Conservation (phyloP, 2,797 vertebrate genomes). For the Psittacula derbiana region DNA sequence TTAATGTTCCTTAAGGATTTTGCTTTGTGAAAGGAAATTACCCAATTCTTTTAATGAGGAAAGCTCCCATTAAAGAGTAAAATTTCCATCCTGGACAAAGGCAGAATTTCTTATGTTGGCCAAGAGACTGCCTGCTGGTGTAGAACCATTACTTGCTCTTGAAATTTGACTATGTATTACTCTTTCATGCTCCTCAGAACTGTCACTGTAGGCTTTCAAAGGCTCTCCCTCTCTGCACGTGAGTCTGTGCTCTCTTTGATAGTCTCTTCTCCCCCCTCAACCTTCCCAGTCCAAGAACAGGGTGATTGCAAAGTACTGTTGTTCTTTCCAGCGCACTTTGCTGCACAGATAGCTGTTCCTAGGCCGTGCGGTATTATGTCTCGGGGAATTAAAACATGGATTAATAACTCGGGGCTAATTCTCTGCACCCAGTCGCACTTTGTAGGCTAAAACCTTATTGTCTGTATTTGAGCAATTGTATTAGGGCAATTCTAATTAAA, state of each 20-base stretch:
- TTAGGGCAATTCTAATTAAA: neutral
- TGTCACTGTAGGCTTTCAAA: neutral
- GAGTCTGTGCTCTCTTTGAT: neutral
- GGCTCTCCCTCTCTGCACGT: neutral
- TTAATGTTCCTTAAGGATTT: neutral
- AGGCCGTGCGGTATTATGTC: neutral
- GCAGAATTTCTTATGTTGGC: neutral
- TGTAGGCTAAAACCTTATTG: neutral
- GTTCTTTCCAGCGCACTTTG: neutral
- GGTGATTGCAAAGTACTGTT: neutral
- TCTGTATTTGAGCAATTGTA: neutral
- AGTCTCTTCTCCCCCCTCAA: neutral
- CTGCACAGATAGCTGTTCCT: neutral
- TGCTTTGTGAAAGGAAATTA: neutral
- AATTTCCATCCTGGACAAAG: neutral
- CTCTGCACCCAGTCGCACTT: neutral
- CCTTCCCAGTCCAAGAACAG: neutral
- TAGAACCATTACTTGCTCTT: neutral
- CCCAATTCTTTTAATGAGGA: neutral
- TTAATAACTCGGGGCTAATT: neutral
- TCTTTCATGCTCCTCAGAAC: neutral
- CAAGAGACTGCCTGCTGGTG: neutral
- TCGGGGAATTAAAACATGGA: neutral
- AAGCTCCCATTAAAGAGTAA: neutral
- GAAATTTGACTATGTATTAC: neutral